Evolutionary conservation across 1,140 invertebrate species (phyloP).

Genomic region (Babylonia areolata): DNA sequence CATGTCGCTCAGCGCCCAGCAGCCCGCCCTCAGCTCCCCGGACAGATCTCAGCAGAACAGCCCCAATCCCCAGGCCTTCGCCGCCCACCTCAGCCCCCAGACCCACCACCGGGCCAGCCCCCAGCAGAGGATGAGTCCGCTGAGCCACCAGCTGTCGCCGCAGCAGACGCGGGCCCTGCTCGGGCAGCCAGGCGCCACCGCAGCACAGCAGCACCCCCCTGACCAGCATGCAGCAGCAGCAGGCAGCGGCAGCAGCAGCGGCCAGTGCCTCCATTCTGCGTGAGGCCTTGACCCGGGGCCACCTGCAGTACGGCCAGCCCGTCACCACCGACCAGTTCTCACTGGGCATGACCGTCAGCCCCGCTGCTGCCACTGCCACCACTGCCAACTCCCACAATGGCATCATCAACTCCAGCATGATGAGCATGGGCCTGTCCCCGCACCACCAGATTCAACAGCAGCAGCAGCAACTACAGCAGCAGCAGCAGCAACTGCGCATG

Average conservation of each 20-base stretch:
- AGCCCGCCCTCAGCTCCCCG: conserved; percentile 56
- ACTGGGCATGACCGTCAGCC: conserved; percentile 16
- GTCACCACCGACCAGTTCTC: conserved; percentile 18
- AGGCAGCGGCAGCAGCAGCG: too few species aligned
- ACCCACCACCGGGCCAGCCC: conserved; percentile 20
- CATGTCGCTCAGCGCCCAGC: conserved; percentile 57
- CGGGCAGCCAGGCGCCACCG: conserved; percentile 29
- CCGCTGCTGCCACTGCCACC: conserved; percentile 12
- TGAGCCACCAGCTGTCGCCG: conserved; percentile 53
- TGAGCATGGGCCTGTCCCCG: neutral
- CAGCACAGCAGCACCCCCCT: conserved; percentile 33
- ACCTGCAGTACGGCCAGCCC: conserved; percentile 34
- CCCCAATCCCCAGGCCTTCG: conserved; percentile 45
- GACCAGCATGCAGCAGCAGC: conserved; percentile 47
- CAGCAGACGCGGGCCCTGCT: conserved; percentile 43
- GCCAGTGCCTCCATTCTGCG: conserved; percentile 62
- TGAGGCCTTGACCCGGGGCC: conserved; percentile 62
- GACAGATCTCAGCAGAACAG: conserved; percentile 63
- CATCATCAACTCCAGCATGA: conserved; percentile 41
- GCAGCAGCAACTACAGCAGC: conserved; percentile 23
- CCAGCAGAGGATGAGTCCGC: conserved; percentile 36
- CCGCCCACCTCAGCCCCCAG: conserved; percentile 41
- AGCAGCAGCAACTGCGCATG: conserved; percentile 13
- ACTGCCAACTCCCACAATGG: conserved; percentile 18
- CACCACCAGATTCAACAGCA: conserved; percentile 27